Percentiles rank a stretch among this genome's conserved stretches.
Evolutionary conservation across 1,140 invertebrate species (phyloP).

Genomic region (Pseudobourletiella spinata): DNA sequence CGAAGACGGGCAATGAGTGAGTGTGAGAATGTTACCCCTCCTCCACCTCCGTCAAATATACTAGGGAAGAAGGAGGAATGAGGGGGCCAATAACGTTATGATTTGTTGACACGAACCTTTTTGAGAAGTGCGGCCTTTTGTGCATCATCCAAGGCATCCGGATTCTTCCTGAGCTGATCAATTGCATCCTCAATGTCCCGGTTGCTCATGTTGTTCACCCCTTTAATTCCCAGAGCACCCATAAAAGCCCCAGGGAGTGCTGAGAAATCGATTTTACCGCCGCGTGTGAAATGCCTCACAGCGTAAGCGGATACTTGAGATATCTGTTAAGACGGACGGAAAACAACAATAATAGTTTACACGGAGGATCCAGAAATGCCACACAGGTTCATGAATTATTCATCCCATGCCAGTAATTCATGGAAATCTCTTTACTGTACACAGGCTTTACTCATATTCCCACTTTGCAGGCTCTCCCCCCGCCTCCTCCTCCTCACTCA

Average conservation of each 20-base stretch:
- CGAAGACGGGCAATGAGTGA: not conserved
- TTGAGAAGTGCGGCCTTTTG: conserved; percentile 29
- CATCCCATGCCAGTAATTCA: too few species aligned
- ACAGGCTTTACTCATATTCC: too few species aligned
- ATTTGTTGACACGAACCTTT: conserved; percentile 23
- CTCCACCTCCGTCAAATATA: too few species aligned
- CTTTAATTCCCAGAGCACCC: conserved; percentile 26
- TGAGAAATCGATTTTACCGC: conserved; percentile 7
- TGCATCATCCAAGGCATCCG: conserved; percentile 27
- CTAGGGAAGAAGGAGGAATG: not conserved
- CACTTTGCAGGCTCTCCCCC: too few species aligned
- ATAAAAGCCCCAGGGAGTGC: conserved; percentile 22
- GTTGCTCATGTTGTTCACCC: conserved; percentile 12
- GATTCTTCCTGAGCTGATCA: conserved; percentile 22
- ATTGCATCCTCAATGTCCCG: conserved; percentile 15
- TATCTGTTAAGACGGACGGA: conserved; percentile 3
- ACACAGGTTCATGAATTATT: too few species aligned
- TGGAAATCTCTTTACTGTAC: too few species aligned
- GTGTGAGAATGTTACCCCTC: too few species aligned
- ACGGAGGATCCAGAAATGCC: too few species aligned
- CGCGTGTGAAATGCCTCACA: conserved; percentile 11
- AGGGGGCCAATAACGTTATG: too few species aligned
- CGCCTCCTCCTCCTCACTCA: too few species aligned
- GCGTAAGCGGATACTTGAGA: conserved; percentile 19
- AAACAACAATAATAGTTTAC: too few species aligned